Base-by-base conservation (phyloP, 23 tunicate species). In the Ascidia mentula region DNA sequence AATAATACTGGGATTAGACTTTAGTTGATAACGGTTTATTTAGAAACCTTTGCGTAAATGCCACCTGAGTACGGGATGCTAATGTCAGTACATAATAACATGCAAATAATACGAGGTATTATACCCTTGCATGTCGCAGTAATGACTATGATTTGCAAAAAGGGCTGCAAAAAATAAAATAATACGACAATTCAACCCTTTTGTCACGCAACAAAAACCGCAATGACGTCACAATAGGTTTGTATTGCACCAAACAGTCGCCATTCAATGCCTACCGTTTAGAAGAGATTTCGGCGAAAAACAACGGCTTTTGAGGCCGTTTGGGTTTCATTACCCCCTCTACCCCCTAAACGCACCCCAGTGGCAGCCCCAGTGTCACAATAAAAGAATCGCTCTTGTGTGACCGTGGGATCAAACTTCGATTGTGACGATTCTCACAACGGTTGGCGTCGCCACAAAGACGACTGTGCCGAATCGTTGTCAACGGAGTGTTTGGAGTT, bases 281-380 rank as follows among this genome's bases (percentile, higher is more conserved):
- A 53, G 2, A 28, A 26, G 65, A 3, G 65, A 53, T 53, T 53
- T 53, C 13, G 65, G 65, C 28, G 65, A 20, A 53, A 53, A 53
- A 53, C 65, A 53, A 20, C 2, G 24, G 28, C 28, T 28, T 53
- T 9, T 53, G 22, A 53, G 12, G 4, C 65, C 65, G 1, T 1
- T 1, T 20, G 65, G 65, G 65, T 53, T 1, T 1, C 65, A 28
- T 53, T 53, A 53, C 65, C 65, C 65, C 22, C 65, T 53, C 65
- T 26, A 3, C 28, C 13, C 22, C 22, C 65, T 20, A 53, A 53
- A 53, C 65, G 28, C 7, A 9, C 13, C 13, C 22, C 24, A 20
- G 28, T 53, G 65, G 24, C 65, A 53, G n/a, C n/a, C n/a, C n/a
- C n/a, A n/a, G n/a, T n/a, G n/a, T 53, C 65, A 53, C 65, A 53